A percentile compares a stretch with the other conserved stretches of the same genome.
These are phyloP conservation scores for Falco concolor DNA, from an alignment of 2,797 vertebrate genomes.

Conservation along the genomic window DNA sequence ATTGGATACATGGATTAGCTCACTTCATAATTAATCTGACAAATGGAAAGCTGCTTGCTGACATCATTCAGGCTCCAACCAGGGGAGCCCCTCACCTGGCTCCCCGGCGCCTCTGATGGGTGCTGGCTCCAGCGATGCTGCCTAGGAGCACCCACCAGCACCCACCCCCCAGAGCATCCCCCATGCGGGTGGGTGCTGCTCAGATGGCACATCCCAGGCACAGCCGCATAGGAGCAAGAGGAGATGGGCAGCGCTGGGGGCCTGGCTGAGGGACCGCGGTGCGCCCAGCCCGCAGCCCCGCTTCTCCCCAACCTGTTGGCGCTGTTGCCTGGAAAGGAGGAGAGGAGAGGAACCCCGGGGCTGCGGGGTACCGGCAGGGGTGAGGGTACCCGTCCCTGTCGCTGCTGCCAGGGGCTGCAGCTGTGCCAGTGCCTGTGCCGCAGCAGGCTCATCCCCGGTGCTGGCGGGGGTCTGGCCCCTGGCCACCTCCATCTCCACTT, in stretches of 20 bases:
- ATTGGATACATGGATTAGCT: conserved; percentile 9
- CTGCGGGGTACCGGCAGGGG: neutral
- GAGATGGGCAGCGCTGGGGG: neutral
- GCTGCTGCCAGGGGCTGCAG: accelerated
- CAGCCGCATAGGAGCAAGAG: neutral
- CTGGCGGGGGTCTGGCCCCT: accelerated
- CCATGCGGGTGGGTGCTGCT: accelerated
- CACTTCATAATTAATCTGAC: neutral
- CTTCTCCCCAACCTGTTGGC: neutral
- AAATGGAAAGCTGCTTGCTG: neutral
- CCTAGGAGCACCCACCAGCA: neutral
- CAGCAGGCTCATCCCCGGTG: neutral
- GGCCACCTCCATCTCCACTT: neutral
- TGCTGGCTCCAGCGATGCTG: neutral
- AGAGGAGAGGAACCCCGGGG: neutral
- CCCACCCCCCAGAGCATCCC: neutral
- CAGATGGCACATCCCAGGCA: accelerated
- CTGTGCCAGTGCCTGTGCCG: neutral
- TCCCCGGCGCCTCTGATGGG: neutral
- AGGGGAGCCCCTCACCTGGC: neutral
- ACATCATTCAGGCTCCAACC: neutral
- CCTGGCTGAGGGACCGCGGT: neutral
- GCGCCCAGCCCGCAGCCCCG: neutral
- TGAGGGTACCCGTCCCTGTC: accelerated
- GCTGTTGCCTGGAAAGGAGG: neutral